phyloP scores from a whole-genome alignment of 2,113 vertebrate species.

The Bubalus kerabau region DNA sequence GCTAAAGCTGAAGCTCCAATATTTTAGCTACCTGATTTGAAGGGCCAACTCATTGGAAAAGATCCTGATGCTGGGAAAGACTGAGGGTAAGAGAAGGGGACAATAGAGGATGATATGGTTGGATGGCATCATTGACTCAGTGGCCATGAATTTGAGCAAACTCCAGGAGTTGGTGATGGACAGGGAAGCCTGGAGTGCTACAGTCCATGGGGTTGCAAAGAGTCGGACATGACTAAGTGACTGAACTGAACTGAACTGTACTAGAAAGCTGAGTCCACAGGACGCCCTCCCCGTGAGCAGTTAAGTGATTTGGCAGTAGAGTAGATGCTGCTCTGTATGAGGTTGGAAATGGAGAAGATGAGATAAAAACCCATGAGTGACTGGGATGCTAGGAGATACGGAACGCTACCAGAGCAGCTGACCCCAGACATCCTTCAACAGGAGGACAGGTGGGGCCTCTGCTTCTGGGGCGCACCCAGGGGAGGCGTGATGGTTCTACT shows the following conservation, averaged over 20 bases:
- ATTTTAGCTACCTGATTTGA: not conserved
- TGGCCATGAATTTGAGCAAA: not conserved
- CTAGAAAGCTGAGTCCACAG: not conserved
- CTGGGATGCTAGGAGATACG: not conserved
- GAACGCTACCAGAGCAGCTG: not conserved
- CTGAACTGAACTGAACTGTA: not conserved
- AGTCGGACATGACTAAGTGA: not conserved
- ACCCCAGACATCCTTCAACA: not conserved
- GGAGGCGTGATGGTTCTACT: not conserved
- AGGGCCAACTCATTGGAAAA: not conserved
- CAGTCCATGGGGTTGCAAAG: not conserved
- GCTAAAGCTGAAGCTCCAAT: not conserved
- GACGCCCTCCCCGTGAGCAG: not conserved
- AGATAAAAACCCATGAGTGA: not conserved
- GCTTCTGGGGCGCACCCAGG: accelerated
- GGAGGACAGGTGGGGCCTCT: not conserved
- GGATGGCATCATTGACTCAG: not conserved
- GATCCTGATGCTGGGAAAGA: not conserved
- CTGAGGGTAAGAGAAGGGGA: not conserved
- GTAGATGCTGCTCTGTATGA: not conserved
- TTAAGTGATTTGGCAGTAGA: not conserved
- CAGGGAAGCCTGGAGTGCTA: not conserved
- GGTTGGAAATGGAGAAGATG: too few relatives aligned
- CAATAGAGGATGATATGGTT: not conserved
- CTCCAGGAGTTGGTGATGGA: not conserved